Base-by-base conservation (phyloP, 2,888 invertebrate genomes). In the Drosophila pseudotakahashii region DNA sequence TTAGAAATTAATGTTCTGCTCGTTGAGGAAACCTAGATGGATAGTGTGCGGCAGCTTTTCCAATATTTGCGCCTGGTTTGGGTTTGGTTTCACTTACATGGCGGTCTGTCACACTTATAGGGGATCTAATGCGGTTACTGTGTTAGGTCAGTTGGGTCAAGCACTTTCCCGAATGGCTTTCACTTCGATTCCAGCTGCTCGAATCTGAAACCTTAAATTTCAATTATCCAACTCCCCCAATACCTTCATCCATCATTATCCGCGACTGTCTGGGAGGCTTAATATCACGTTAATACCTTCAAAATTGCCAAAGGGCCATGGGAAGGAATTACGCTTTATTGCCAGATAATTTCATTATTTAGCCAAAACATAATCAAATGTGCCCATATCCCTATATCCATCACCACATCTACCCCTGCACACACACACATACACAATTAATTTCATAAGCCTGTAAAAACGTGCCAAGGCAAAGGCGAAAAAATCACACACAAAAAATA, bases 391-490 rank as follows among this genome's bases (percentile, higher is more conserved):
- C 79, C n/a, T n/a, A 69, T 83, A 86, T 81, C 76, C 82, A 86
- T 83, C 86, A 82, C 76, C 70, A 63, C 72, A 62, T 66, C 62
- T 63, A 64, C 58, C 59, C 61, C 63, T 48, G 64, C 73, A 57
- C 71, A 36, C 73, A 57, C 71, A 36, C 62, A 54, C 10, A 34
- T 6, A 10, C 63, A 69, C 81, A 83, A 83, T 87, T 84, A 83
- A 83, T 83, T 81, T 84, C 77, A 84, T 87, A 87, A 87, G 87
- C 82, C 87, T 79, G 76, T 87, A 76, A 87, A 82, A 87, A 84
- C 86, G 81, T 83, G 87, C 69, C 72, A 47, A 59, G 51, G 55
- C 55, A 61, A 51, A 58, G 59, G 32, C 39, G 26, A 58, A 44
- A 69, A 44, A 73, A 71, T 39, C 48, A 19, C 47, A 47, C 36